Base-by-base conservation (phyloP, 2,888 invertebrate species). In the Drosophila nigritarsus region DNA sequence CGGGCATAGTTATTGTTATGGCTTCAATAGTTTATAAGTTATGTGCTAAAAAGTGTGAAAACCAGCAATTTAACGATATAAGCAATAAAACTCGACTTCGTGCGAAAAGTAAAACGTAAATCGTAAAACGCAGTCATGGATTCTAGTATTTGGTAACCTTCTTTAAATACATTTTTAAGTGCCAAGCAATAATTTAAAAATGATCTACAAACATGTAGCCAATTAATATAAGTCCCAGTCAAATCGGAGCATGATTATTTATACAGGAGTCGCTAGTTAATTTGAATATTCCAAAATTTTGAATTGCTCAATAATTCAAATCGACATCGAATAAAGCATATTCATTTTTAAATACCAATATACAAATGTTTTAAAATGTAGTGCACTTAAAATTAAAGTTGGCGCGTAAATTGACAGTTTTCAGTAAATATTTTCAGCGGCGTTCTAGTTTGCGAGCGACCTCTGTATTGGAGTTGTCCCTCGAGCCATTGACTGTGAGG, bases 21-120 rank as follows among this genome's bases (percentile, higher is more conserved):
- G 69, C 73, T 65, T 54, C 64, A 72, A 75, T 76, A 71, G 70
- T 78, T 76, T 75, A 78, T 76, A 76, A 75, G 73, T 82, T 73
- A 65, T 79, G 78, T 72, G 78, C 62, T 69, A 73, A 75, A 70
- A 77, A 73, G 73, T 76, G 82, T 84, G 74, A 76, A 76, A 78
- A 67, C 64, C 62, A 59, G 70, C 61, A 78, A 74, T 74, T 78
- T 78, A 76, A 72, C 68, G 76, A 76, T 76, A 78, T 75, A 78
- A 70, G 78, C 42, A 62, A 74, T 75, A 71, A 73, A 80, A 74
- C 65, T 50, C 34, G 42, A 51, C 61, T 55, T 56, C 65, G 61
- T 61, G 55, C 64, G 42, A 72, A 55, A 38, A 18, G 54, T 27
- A 18, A 53, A 53, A 29, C 15, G 20, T 8, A 18, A 53, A 53